Conservation (phyloP, 2,113 vertebrate genomes). For the Callithrix jacchus region DNA sequence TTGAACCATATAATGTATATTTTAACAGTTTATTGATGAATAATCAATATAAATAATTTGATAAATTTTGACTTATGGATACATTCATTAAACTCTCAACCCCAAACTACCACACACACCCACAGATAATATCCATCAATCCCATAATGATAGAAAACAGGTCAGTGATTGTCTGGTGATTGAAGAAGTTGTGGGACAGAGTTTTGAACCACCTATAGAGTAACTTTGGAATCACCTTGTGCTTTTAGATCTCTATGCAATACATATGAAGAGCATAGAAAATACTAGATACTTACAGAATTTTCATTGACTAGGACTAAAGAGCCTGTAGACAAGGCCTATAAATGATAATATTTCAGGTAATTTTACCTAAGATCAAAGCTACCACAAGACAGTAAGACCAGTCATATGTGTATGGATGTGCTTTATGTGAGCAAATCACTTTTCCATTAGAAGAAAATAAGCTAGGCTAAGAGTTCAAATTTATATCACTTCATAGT, state of each 20-base stretch:
- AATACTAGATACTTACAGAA: background rate
- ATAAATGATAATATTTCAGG: background rate
- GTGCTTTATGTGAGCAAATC: background rate
- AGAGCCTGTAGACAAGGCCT: background rate
- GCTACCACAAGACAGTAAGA: background rate
- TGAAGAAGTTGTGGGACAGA: background rate
- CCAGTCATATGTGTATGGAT: background rate
- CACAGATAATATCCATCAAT: background rate
- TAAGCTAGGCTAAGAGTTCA: background rate
- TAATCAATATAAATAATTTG: background rate
- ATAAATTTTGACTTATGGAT: background rate
- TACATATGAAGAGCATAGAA: background rate
- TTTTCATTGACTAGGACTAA: background rate
- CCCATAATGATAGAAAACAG: background rate
- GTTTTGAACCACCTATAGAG: background rate
- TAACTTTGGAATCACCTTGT: background rate
- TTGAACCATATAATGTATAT: background rate
- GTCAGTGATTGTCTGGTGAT: background rate
- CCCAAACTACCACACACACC: background rate
- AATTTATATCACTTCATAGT: background rate
- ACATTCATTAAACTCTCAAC: background rate
- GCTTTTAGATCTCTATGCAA: background rate
- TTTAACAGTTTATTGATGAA: background rate
- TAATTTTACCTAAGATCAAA: background rate
- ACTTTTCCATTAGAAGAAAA: background rate